Base-by-base conservation (phyloP, 2,113 vertebrate genomes). In the Dissostichus mawsoni region DNA sequence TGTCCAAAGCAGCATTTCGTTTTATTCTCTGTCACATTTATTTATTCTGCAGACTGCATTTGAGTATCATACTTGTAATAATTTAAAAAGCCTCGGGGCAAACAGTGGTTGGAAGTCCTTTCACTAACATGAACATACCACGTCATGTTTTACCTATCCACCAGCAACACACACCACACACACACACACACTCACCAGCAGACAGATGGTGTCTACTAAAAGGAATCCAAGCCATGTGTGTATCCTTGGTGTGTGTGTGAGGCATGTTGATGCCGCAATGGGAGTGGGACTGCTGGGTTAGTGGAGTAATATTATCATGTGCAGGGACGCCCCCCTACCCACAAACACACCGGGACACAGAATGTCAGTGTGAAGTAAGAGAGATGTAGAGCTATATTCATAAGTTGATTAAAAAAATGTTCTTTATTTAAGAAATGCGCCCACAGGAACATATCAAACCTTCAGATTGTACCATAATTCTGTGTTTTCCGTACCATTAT, bases 201-300 rank as follows among this genome's bases (percentile, higher is more conserved):
- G 23, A 76, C 74, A 87, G 80, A 86, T 79, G 78, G 74, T 36
- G 48, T 55, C 44, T 59, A 16, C n/a, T 23, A 72, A 83, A 78
- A 68, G 13, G 65, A 76, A 76, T 53, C 64, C 18, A 62, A 69
- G 18, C 14, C 45, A 53, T 53, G 67, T 73, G 62, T 58, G 69
- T 41, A 61, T 78, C 36, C 57, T 64, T 29, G 13, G 56, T 71
- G 68, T 65, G 68, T 65, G 78, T 81, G 61, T 76, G 57, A 72
- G 25, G 53, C 61, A 68, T 78, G 77, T 80, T 55, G 51, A 73
- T 82, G 80, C 51, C 64, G 29, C 72, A 75, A 57, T 6, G 74
- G 81, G 80, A 91, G 66, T 56, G 55, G 14, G 57, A 53, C 18
- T 69, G 78, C 81, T 74, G n/a, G 71, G 88, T 85, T 84, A 83